A percentile compares a stretch with the other conserved stretches of the same genome.
These are phyloP conservation scores for Myrmophylax atrothorax DNA, from an alignment of 2,113 vertebrate species.

Conservation along the genomic window DNA sequence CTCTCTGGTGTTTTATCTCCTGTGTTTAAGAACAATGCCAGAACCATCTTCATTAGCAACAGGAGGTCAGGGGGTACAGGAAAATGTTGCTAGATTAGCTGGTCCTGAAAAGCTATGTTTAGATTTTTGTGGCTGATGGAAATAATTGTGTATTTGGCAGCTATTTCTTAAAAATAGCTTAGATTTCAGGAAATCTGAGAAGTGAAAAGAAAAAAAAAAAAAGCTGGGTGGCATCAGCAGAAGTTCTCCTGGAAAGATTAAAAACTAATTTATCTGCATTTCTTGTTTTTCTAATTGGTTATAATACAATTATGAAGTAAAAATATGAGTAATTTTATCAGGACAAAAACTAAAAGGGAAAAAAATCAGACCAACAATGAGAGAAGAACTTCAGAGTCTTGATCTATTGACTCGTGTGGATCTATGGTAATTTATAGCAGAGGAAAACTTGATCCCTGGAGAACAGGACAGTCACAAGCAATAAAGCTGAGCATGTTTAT, in stretches of 20 bases:
- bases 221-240: not conserved
- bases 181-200: not conserved
- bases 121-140: not conserved
- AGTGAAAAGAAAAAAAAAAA: rapidly evolving
- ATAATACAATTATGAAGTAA: not conserved
- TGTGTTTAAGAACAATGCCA: not conserved
- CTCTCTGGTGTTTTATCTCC: not conserved
- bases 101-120: not conserved
- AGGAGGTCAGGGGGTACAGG: not conserved
- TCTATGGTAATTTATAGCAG: not conserved
- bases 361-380: not conserved
- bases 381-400: not conserved
- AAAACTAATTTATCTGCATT: not conserved
- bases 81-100: not conserved
- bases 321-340: not conserved
- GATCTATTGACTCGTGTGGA: not conserved
- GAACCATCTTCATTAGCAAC: not conserved
- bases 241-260: not conserved
- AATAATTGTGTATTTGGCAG: not conserved
- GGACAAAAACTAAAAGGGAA: not conserved
- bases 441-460: not conserved
- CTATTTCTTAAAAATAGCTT: not conserved
- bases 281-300: not conserved
- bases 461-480: not conserved
- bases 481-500: not conserved